Conservation (phyloP, 92 coral and sea anemone species). For the Anthopleura xanthogrammica region DNA sequence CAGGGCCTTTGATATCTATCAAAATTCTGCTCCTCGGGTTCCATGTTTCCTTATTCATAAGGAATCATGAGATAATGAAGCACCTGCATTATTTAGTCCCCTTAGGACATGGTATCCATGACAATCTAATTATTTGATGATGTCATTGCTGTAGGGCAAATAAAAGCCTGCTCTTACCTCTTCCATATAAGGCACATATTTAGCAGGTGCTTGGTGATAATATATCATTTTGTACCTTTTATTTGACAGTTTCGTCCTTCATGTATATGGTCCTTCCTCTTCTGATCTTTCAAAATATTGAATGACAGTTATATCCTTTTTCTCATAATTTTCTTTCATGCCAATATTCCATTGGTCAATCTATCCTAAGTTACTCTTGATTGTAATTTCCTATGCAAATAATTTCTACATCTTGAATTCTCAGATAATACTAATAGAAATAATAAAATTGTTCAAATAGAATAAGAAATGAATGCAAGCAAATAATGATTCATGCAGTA, state of each 20-base stretch:
- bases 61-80: background rate
- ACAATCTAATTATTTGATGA: background rate
- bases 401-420: too few relatives aligned
- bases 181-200: background rate
- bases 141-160: background rate
- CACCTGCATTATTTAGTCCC: conserved; percentile 2
- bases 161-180: background rate
- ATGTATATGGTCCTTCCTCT: background rate
- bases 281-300: too few relatives aligned
- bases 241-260: background rate
- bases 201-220: background rate
- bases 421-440: background rate
- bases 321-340: too few relatives aligned
- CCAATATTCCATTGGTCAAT: too few relatives aligned
- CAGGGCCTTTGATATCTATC: background rate
- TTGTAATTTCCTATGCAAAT: too few relatives aligned
- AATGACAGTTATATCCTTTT: too few relatives aligned
- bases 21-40: background rate
- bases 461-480: background rate
- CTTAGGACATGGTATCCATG: background rate
- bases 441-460: background rate
- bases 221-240: background rate
- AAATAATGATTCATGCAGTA: background rate
- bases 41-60: background rate
- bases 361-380: too few relatives aligned